Evolutionary conservation across 2,888 invertebrate species (phyloP).

Genomic region (Zootermopsis nevadensis): DNA sequence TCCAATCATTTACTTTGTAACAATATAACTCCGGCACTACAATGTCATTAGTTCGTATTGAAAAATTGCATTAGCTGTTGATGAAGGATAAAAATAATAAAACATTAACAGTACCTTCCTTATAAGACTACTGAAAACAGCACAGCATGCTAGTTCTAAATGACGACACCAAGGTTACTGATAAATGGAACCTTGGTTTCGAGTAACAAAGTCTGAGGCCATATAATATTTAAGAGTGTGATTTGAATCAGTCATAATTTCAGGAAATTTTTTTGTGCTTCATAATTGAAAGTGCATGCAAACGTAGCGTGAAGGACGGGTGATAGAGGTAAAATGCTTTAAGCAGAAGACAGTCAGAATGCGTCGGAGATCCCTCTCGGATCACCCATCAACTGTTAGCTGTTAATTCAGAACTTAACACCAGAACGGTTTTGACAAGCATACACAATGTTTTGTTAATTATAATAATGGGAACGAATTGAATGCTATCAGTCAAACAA

Average conservation of each 20-base stretch:
- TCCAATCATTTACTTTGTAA: too few relatives aligned
- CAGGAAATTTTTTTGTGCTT: background rate
- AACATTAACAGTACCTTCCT: background rate
- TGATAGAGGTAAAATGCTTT: background rate
- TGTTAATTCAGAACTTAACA: background rate
- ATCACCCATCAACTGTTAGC: background rate
- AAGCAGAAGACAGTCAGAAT: background rate
- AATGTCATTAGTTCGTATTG: too few relatives aligned
- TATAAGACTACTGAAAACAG: too few relatives aligned
- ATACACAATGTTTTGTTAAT: background rate
- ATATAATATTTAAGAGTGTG: background rate
- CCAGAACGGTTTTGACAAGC: background rate
- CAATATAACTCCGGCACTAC: too few relatives aligned
- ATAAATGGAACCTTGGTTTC: conserved; percentile 11
- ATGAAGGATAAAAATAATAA: background rate
- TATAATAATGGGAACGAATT: background rate
- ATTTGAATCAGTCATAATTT: background rate
- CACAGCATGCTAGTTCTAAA: too few relatives aligned
- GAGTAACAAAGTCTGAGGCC: background rate
- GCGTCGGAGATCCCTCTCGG: background rate
- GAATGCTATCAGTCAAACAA: background rate
- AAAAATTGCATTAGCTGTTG: too few relatives aligned
- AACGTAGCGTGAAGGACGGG: conserved; percentile 35
- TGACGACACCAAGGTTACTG: background rate
- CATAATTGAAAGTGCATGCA: conserved; percentile 27